Evolutionary conservation across 1,140 invertebrate genomes (phyloP).

Genomic region (Alviniconcha marisindica): DNA sequence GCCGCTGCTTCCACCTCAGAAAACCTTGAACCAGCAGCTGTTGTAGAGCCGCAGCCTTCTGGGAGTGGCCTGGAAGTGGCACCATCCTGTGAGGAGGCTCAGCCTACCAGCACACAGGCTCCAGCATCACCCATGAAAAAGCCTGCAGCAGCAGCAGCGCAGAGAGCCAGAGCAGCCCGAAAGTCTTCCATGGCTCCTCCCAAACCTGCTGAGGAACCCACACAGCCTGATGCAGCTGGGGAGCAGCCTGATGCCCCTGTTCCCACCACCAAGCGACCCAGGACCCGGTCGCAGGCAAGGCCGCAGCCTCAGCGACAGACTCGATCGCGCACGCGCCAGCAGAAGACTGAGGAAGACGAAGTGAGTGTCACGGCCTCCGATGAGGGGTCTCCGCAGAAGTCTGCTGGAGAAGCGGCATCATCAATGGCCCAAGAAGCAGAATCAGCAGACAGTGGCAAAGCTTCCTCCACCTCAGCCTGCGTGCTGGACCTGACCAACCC

Average conservation of each 20-base stretch:
- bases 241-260: neutral
- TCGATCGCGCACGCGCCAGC: conserved; percentile 7
- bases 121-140: neutral
- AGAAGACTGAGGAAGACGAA: neutral
- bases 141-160: neutral
- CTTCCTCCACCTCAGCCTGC: conserved; percentile 20
- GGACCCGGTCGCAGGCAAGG: conserved; percentile 8
- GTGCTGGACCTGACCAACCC: conserved; percentile 35
- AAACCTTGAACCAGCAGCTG: neutral
- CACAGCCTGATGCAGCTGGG: neutral
- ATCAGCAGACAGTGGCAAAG: neutral
- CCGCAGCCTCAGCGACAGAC: conserved; percentile 13
- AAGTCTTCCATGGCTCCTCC: neutral
- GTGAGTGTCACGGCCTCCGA: neutral
- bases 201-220: neutral
- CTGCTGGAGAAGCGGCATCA: neutral
- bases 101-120: neutral
- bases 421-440: neutral
- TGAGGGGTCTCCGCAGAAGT: neutral
- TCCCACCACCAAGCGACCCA: neutral
- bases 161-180: neutral
- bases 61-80: neutral
- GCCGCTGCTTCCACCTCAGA: too few relatives aligned
- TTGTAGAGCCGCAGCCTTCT: neutral
- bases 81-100: neutral